Percentiles rank a stretch among this genome's conserved stretches.
phyloP scores from a whole-genome alignment of 2,797 vertebrate genomes.

The Eulemur rubriventer region DNA sequence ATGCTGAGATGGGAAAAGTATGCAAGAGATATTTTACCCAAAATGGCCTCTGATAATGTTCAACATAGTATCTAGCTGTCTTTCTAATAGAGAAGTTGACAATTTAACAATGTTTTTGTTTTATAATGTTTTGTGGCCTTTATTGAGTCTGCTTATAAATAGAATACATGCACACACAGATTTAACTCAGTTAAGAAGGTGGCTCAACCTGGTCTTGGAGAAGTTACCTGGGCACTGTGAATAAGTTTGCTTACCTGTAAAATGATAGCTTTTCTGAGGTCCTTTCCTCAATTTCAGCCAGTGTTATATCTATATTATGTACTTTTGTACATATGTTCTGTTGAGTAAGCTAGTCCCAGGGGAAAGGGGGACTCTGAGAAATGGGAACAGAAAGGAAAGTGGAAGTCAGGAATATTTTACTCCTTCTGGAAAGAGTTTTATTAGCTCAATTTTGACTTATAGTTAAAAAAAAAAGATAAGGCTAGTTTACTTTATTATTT shows the following conservation, averaged over 20 bases:
- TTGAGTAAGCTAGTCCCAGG: background rate
- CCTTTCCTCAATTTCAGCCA: background rate
- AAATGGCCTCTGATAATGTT: background rate
- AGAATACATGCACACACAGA: background rate
- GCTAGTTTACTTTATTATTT: constrained; percentile 12
- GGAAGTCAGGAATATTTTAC: background rate
- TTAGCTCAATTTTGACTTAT: constrained; percentile 10
- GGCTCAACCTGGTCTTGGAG: background rate
- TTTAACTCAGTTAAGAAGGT: background rate
- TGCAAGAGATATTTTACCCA: background rate
- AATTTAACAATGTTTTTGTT: background rate
- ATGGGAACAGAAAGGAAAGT: background rate
- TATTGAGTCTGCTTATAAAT: background rate
- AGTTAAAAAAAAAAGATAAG: background rate
- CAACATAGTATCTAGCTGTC: background rate
- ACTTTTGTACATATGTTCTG: background rate
- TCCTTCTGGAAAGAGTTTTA: background rate
- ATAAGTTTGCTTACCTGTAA: background rate
- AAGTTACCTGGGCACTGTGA: background rate
- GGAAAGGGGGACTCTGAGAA: background rate
- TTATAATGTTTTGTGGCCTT: background rate
- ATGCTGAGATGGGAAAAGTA: background rate
- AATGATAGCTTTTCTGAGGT: constrained; percentile 9
- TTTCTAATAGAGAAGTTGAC: background rate
- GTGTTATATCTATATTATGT: background rate